Conservation (phyloP, 1,140 invertebrate species). For the Dreissena polymorpha region DNA sequence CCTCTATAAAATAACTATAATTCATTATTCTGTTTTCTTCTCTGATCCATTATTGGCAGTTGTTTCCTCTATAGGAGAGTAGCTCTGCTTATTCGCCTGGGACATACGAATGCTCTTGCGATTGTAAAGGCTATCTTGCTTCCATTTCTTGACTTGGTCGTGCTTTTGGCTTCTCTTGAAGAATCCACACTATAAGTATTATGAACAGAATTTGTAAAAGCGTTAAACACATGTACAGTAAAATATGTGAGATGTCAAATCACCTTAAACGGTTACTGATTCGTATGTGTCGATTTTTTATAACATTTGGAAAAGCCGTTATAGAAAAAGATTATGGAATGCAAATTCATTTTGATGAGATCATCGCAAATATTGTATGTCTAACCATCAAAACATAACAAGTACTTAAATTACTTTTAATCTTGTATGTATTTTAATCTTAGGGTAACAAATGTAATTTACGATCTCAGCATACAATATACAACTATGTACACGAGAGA, state of each 20-base stretch:
- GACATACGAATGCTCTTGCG: slow-evolving; percentile 38
- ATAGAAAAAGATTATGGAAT: background rate
- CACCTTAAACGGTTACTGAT: background rate
- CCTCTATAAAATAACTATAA: too few species aligned
- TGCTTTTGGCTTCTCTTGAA: slow-evolving; percentile 46
- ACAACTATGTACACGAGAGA: too few species aligned
- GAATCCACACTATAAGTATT: slow-evolving; percentile 41
- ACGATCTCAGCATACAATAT: too few species aligned
- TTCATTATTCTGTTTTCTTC: too few species aligned
- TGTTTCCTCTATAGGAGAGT: too few species aligned
- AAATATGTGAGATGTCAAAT: background rate
- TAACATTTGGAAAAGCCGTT: background rate
- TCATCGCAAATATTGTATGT: too few species aligned
- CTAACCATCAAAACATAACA: too few species aligned
- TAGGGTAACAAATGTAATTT: too few species aligned
- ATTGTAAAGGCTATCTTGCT: slow-evolving; percentile 44
- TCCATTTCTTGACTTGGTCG: slow-evolving; percentile 30
- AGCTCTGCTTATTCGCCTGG: background rate
- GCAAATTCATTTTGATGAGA: too few species aligned
- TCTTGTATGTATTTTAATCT: too few species aligned
- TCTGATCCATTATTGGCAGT: too few species aligned
- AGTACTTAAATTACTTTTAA: too few species aligned
- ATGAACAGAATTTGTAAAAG: background rate
- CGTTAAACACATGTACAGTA: background rate
- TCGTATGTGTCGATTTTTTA: background rate